A percentile compares a stretch with the other conserved stretches of the same genome.
phyloP scores from a whole-genome alignment of 2,113 vertebrate genomes.

The Etheostoma spectabile region DNA sequence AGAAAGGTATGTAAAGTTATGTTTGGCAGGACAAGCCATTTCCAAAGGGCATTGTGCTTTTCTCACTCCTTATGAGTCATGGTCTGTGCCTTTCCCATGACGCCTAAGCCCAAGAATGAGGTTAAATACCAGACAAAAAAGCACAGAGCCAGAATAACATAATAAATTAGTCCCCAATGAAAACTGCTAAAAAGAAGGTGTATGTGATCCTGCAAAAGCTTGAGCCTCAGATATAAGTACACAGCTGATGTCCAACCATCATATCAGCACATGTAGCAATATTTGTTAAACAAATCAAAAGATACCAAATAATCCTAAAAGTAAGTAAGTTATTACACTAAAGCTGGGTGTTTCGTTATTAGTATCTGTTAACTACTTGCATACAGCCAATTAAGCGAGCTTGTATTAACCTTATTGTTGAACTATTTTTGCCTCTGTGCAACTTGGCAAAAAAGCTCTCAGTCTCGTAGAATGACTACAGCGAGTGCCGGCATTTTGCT shows the following conservation, averaged over 20 bases:
- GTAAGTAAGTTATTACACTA: background rate
- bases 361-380: background rate
- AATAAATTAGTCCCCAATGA: slow-evolving; percentile 13
- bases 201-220: background rate
- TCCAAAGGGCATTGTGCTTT: slow-evolving; percentile 62
- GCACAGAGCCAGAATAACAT: slow-evolving; percentile 3
- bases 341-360: background rate
- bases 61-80: slow-evolving; percentile 69
- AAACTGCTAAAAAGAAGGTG: background rate
- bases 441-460: background rate
- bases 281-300: background rate
- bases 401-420: background rate
- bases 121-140: slow-evolving; percentile 58
- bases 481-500: background rate
- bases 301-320: background rate
- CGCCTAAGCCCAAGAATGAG: slow-evolving; percentile 45
- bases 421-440: background rate
- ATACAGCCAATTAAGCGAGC: background rate
- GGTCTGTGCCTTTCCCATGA: slow-evolving; percentile 64
- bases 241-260: background rate
- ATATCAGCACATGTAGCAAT: background rate
- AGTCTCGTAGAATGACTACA: background rate
- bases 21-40: slow-evolving; percentile 50
- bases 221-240: background rate
- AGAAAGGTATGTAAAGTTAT: slow-evolving; percentile 57